Percentiles rank a stretch among this genome's conserved stretches.
phyloP scores from a whole-genome alignment of 2,888 invertebrate genomes.

The Lysandra bellargus region DNA sequence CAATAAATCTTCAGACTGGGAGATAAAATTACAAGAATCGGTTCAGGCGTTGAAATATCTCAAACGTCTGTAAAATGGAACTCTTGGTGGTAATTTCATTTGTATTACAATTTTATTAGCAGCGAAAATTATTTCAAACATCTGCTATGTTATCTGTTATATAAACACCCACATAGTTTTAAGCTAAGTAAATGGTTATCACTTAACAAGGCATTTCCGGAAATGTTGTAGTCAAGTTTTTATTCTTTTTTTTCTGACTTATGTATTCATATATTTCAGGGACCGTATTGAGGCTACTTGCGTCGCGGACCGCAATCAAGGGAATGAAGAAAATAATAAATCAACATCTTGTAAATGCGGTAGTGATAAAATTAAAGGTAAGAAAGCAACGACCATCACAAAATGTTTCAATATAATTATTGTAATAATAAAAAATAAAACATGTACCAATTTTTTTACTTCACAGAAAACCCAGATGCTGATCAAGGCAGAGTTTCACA shows the following conservation, averaged over 20 bases:
- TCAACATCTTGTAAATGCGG: not conserved
- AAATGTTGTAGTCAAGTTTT: not conserved
- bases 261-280: not conserved
- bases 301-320: not conserved
- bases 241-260: not conserved
- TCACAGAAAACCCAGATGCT: conserved; percentile 4
- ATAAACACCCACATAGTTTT: not conserved
- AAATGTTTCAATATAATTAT: not conserved
- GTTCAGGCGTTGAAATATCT: conserved; percentile 66
- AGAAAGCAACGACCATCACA: not conserved
- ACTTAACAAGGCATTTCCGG: not conserved
- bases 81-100: conserved; percentile 66
- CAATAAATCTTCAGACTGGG: conserved; percentile 50
- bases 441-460: not conserved
- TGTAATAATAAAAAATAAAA: not conserved
- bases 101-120: conserved; percentile 41
- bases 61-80: conserved; percentile 51
- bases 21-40: conserved; percentile 59
- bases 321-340: not conserved
- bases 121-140: conserved; percentile 55
- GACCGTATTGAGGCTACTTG: conserved; percentile 3
- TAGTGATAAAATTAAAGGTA: not conserved
- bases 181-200: not conserved
- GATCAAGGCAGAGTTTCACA: not conserved
- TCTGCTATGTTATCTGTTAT: not conserved